A percentile compares a stretch with the other conserved stretches of the same genome.
Evolutionary conservation across 1,140 invertebrate species (phyloP).

Genomic region (Drosophila nikananu): DNA sequence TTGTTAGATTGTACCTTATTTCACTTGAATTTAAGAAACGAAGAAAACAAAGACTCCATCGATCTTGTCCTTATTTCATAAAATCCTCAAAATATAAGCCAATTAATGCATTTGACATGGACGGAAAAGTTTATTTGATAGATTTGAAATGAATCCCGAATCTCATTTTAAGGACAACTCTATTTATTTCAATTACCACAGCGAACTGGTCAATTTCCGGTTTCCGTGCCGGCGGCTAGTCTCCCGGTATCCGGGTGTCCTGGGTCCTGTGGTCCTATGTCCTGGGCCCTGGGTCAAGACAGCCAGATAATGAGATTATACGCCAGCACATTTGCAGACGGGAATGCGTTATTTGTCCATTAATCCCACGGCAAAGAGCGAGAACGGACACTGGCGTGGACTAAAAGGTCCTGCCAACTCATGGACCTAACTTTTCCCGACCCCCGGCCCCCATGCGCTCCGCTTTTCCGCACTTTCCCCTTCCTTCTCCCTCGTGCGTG

Average conservation of each 20-base stretch:
- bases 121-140: constrained; percentile 28
- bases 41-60: not conserved
- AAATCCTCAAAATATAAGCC: constrained; percentile 3
- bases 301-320: constrained; percentile 50
- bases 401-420: constrained; percentile 46
- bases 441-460: not conserved
- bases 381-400: constrained; percentile 24
- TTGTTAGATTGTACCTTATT: no score
- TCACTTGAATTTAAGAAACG: not conserved
- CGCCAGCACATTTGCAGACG: constrained; percentile 49
- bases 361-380: constrained; percentile 42
- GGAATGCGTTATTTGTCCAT: constrained; percentile 52
- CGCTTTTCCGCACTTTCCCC: not conserved
- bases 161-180: constrained; percentile 25
- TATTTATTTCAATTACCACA: constrained; percentile 52
- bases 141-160: constrained; percentile 17
- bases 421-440: constrained; percentile 8
- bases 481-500: constrained; percentile 14
- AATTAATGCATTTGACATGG: constrained; percentile 21
- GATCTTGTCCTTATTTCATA: not conserved
- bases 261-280: constrained; percentile 7
- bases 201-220: constrained; percentile 45
- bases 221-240: constrained; percentile 21
- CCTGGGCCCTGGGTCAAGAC: constrained; percentile 25
- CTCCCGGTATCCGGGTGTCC: constrained; percentile 1